phyloP scores from a whole-genome alignment of 2,113 vertebrate species.

The Emberiza fucata region DNA sequence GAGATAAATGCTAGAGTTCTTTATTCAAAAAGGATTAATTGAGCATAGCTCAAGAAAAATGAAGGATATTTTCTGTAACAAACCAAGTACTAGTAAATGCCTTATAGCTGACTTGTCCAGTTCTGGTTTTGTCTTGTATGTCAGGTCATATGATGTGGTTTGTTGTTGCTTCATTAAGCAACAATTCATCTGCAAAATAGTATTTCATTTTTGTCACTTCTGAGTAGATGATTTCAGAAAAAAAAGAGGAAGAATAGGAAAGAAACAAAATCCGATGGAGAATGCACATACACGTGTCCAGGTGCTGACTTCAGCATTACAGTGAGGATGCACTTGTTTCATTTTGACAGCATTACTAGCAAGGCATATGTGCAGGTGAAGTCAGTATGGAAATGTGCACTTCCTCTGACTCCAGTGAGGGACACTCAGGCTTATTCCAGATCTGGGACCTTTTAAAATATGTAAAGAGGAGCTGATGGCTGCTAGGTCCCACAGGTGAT shows the following conservation, averaged over 20 bases:
- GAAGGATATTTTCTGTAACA: background rate
- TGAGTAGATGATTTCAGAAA: background rate
- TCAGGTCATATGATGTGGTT: background rate
- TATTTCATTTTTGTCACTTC: background rate
- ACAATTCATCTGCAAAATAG: background rate
- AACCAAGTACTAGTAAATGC: background rate
- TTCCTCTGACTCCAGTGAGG: background rate
- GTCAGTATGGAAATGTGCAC: background rate
- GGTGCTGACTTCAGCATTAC: background rate
- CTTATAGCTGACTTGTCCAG: background rate
- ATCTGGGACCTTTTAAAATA: background rate
- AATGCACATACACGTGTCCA: rapidly evolving
- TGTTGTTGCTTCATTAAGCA: background rate
- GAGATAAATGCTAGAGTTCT: background rate
- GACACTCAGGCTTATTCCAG: background rate
- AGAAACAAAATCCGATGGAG: background rate
- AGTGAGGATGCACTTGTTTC: background rate
- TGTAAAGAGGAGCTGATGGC: background rate
- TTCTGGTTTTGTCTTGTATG: background rate
- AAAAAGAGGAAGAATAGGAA: background rate
- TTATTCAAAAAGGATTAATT: background rate
- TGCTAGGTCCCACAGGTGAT: rapidly evolving
- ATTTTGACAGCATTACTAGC: background rate
- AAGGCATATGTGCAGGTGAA: background rate
- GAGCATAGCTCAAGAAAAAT: background rate